A percentile compares a stretch with the other conserved stretches of the same genome.
Conservation (phyloP, 2,113 vertebrate species). For the Carassius gibelio region DNA sequence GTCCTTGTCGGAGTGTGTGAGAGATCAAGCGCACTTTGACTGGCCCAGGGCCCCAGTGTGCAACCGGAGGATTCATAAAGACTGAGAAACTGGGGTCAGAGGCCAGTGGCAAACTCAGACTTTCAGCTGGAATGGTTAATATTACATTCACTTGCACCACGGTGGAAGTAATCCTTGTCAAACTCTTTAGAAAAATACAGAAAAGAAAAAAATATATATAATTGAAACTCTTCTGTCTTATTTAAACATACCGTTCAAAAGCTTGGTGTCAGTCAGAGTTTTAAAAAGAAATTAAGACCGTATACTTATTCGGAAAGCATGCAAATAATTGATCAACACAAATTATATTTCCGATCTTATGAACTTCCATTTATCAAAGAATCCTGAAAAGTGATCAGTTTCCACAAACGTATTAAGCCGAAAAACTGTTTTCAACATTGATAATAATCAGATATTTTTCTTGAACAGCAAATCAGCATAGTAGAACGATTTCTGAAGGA, state of each 20-base stretch:
- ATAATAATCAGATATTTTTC: neutral
- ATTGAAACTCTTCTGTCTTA: neutral
- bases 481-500: neutral
- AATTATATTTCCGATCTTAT: neutral
- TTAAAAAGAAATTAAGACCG: neutral
- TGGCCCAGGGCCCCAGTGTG: slow-evolving; percentile 83
- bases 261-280: neutral
- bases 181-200: slow-evolving; percentile 69
- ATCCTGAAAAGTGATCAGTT: neutral
- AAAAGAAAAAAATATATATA: neutral
- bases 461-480: neutral
- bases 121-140: slow-evolving; percentile 78
- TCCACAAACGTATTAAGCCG: neutral
- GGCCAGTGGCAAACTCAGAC: slow-evolving; percentile 79
- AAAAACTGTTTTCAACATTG: neutral
- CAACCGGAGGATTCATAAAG: slow-evolving; percentile 80
- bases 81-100: slow-evolving; percentile 75
- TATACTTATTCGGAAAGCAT: neutral
- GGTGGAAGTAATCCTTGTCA: slow-evolving; percentile 79
- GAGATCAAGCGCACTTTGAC: slow-evolving; percentile 86
- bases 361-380: neutral
- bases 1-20: slow-evolving; percentile 82
- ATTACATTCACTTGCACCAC: slow-evolving; percentile 81
- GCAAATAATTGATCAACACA: neutral
- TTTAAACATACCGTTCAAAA: neutral